Evolutionary conservation across 2,797 vertebrate species (phyloP), one percentile per base, ranked within the genome.

Genomic region (Labroides dimidiatus): DNA sequence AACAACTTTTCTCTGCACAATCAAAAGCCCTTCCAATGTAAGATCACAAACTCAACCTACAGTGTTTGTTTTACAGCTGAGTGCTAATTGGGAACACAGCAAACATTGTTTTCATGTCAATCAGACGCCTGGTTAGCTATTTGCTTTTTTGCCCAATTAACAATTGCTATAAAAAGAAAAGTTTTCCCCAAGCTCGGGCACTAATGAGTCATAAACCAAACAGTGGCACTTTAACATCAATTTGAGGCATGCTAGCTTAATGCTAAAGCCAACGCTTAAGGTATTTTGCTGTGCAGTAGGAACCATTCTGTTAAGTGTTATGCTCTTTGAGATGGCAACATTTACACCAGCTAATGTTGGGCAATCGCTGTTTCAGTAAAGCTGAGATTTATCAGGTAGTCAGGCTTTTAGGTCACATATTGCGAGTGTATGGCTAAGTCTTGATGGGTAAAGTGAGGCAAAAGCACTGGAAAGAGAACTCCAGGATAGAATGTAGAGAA

Each of bases 141-240:
- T 86, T 88, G 75, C 64, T 33, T 70, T 87, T 80, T 77, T 77
- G 58, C 68, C 72, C 59, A 81, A 78, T 90, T 87, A 89, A 82
- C 53, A 33, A 82, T 68, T 71, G 45, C 69, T 73, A 39, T 79
- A 72, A 79, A 70, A 52, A 56, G 69, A 63, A 65, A 78, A 71
- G 44, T 67, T 56, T 77, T 71, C 65, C 65, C 12, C 72, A 44
- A 65, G 69, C 60, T 71, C 39, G 47, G 51, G 37, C 64, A 43
- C 69, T 87, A 89, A 90, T 87, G 80, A 87, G 74, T 86, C 79
- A 78, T 86, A 85, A 85, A 75, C 75, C 68, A 57, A 69, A 27
- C 47, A 72, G 14, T 71, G 17, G 39, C 39, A 65, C 50, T 82
- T 81, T 30, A 61, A 71, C 56, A 70, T 53, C 21, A 61, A 30